Evolutionary conservation across 2,888 invertebrate genomes (phyloP), one percentile per base, ranked within the genome.

Genomic region (Abscondita cerata): DNA sequence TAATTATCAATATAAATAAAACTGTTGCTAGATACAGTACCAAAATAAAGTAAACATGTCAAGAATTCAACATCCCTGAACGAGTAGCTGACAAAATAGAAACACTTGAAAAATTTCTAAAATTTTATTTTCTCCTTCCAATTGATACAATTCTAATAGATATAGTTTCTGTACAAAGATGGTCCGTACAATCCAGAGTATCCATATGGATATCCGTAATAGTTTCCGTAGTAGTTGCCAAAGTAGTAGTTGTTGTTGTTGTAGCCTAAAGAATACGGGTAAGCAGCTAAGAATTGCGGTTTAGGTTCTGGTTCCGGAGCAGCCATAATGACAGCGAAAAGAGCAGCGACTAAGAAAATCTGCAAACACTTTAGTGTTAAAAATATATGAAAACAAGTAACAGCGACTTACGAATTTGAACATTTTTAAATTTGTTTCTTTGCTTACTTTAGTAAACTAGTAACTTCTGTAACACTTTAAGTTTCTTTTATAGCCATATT

Each of bases 281-380:
- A 25, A 25, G 25, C 25, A 18, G 16, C 16, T 0, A 41, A 20
- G 33, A 31, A 34, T 34, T 58, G 58, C 1, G 65, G 56, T 18
- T 52, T 53, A 15, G 65, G 52, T 55, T 65, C 59, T 3, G 44
- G 44, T 19, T 44, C 44, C 11, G 65, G 65, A 19, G 47, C 64
- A 18, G 66, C 66, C 47, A 61, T 40, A 25, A 58, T 58, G 34
- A 66, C 46, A 16, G 64, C 66, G 53, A 66, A 64, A 20, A 66
- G 48, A 4, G 25, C 25, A 31, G 59, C 66, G 20, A 61, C 51
- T 16, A 61, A 46, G 13, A 64, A 12, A 34, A 66, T 59, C 66
- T 66, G 46, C 6, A 65, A 54, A 13, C 19, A 47, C n/a, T n/a
- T 41, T 36, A 52, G 11, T 5, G 25, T 15, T 51, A 25, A 18